Conservation (phyloP, 2,888 invertebrate genomes). For the Tipula helvola region DNA sequence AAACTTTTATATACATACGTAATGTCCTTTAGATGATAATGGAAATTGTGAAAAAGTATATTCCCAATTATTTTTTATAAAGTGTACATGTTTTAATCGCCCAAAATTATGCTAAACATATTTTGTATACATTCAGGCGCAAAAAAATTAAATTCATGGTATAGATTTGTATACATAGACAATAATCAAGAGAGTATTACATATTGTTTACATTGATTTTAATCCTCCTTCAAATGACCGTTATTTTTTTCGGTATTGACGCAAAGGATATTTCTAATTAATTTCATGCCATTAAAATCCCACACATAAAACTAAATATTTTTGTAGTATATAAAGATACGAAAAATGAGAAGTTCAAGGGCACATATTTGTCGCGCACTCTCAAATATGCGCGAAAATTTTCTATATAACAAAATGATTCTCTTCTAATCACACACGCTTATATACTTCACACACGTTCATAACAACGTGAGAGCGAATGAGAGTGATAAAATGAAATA, state of each 20-base stretch:
- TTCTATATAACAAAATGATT: background rate
- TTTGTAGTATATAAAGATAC: background rate
- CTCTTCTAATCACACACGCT: background rate
- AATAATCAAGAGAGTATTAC: background rate
- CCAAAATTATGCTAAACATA: background rate
- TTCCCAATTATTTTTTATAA: background rate
- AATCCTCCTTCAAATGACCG: background rate
- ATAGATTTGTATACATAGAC: background rate
- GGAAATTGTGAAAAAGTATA: background rate
- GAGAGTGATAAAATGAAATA: background rate
- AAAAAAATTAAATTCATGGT: background rate
- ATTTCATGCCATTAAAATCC: background rate
- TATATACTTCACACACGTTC: background rate
- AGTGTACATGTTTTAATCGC: background rate
- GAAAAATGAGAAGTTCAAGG: slow-evolving; percentile 13
- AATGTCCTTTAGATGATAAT: background rate
- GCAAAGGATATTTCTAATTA: background rate
- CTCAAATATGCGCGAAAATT: slow-evolving; percentile 9
- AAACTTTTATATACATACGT: background rate
- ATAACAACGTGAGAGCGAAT: slow-evolving; percentile 1
- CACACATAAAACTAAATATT: background rate
- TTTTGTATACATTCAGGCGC: background rate
- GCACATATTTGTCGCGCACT: slow-evolving; percentile 10
- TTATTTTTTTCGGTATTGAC: background rate
- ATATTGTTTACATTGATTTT: background rate